Conservation (phyloP, 2,888 invertebrate species). For the Neria commutata region DNA sequence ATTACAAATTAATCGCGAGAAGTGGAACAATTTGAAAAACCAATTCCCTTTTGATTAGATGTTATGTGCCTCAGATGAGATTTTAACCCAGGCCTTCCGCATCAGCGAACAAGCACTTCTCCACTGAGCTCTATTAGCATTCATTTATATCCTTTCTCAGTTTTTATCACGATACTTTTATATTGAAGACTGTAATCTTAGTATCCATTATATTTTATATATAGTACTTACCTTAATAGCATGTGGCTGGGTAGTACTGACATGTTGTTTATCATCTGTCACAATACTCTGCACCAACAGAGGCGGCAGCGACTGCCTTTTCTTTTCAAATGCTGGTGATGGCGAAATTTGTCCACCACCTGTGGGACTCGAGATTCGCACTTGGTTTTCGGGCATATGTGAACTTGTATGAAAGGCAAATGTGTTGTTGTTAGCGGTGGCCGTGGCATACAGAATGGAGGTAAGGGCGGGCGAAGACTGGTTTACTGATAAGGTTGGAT, state of each 20-base stretch:
- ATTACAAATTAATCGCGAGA: too few relatives aligned
- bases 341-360: conserved; percentile 9
- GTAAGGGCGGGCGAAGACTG: conserved; percentile 16
- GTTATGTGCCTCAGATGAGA: too few relatives aligned
- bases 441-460: conserved; percentile 37
- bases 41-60: too few relatives aligned
- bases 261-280: conserved; percentile 16
- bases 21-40: too few relatives aligned
- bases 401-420: conserved; percentile 46
- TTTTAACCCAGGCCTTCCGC: too few relatives aligned
- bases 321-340: conserved; percentile 38
- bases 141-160: too few relatives aligned
- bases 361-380: conserved; percentile 25
- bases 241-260: conserved; percentile 7
- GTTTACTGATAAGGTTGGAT: conserved; percentile 27
- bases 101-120: too few relatives aligned
- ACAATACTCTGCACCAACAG: conserved; percentile 48
- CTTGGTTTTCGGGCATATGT: conserved; percentile 30
- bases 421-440: conserved; percentile 30
- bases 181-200: too few relatives aligned
- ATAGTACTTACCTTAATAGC: not conserved
- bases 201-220: too few relatives aligned
- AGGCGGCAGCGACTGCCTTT: conserved; percentile 47
- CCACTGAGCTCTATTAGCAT: too few relatives aligned
- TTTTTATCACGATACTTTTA: too few relatives aligned